Percentiles rank a stretch among this genome's conserved stretches.
These are phyloP conservation scores for Eulemur rufifrons DNA, from an alignment of 2,113 vertebrate species.

Conservation along the genomic window DNA sequence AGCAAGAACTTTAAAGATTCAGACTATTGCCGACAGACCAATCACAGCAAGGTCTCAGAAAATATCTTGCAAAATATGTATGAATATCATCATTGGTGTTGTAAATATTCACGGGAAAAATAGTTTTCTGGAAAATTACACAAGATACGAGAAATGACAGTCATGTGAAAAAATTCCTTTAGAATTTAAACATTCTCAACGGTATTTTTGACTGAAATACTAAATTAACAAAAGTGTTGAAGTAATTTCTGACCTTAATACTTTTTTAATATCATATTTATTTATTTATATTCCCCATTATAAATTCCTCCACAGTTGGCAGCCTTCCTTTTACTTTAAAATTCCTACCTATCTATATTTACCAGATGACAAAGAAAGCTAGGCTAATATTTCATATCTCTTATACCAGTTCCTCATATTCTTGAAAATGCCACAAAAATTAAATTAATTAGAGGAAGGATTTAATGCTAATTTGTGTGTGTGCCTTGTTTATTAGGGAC, in stretches of 20 bases:
- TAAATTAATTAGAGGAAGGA: neutral
- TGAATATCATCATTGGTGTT: neutral
- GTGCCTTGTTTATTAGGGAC: neutral
- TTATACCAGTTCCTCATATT: neutral
- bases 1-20: conserved; percentile 28
- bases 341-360: neutral
- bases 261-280: neutral
- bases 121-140: neutral
- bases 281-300: neutral
- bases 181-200: neutral
- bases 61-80: neutral
- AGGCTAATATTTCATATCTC: neutral
- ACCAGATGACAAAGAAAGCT: neutral
- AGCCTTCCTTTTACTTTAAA: neutral
- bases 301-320: neutral
- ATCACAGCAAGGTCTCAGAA: conserved; percentile 28
- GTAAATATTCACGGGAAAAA: neutral
- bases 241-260: neutral
- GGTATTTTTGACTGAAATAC: neutral
- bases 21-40: neutral
- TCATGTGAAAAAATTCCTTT: neutral
- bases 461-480: neutral
- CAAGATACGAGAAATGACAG: neutral
- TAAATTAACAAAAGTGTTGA: neutral
- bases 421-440: neutral